phyloP scores from a whole-genome alignment of 1,140 invertebrate species.

The Ridgeia piscesae region DNA sequence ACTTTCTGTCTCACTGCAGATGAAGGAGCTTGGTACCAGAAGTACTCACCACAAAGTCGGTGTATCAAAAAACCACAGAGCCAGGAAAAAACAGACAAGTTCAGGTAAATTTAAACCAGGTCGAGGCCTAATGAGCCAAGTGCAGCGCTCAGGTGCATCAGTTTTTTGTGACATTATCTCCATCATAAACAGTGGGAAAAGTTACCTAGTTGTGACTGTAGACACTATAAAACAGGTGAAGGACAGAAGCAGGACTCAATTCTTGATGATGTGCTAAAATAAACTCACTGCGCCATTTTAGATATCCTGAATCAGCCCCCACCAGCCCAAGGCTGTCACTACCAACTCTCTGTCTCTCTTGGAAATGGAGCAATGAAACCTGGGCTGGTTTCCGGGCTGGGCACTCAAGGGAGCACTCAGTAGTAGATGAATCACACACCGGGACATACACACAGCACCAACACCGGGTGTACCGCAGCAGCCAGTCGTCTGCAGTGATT shows the following conservation, averaged over 20 bases:
- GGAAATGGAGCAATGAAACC: background rate
- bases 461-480: background rate
- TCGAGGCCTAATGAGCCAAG: too few species aligned
- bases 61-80: background rate
- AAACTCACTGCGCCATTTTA: too few species aligned
- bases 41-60: background rate
- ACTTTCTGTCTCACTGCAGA: background rate
- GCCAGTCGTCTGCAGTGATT: background rate
- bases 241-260: background rate
- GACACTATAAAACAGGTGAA: background rate
- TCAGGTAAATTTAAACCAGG: too few species aligned
- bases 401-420: background rate
- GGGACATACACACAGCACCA: background rate
- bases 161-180: too few species aligned
- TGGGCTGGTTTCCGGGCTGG: background rate
- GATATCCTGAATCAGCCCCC: too few species aligned
- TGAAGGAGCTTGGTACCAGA: background rate
- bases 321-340: background rate
- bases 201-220: background rate
- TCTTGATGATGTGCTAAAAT: too few species aligned
- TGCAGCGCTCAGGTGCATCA: too few species aligned
- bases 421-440: background rate
- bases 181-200: too few species aligned
- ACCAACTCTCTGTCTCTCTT: background rate
- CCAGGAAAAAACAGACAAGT: too few species aligned